Evolutionary conservation across 2,797 vertebrate genomes (phyloP), one percentile per base, ranked within the genome.

Genomic region (Myripristis murdjan): DNA sequence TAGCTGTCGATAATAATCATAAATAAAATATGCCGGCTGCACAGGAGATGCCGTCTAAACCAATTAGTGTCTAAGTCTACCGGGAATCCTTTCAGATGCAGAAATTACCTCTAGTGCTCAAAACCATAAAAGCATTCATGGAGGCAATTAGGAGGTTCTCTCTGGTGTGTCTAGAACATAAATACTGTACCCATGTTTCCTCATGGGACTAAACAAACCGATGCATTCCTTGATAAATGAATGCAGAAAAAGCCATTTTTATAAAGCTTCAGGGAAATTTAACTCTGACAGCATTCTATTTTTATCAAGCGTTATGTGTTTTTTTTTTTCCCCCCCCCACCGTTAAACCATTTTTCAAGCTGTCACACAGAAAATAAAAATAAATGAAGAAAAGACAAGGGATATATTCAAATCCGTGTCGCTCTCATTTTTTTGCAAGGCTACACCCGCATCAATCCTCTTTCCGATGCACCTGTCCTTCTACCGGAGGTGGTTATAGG

Each of bases 131-230:
- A 81, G 53, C 75, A 73, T 86, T 87, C 73, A 84, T 86, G 67
- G 63, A 90, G 79, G 79, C 91, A 92, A 92, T 93, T 92, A 89
- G 84, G 82, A 60, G 73, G 60, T 77, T 82, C 70, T 91, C 76
- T 87, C 76, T 82, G 78, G 82, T 82, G 75, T 71, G 61, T 85
- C 82, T 86, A 35, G 31, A 84, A 85, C 87, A 79, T 64, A 83
- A 87, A 84, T 84, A 88, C 75, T 61, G 72, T 49, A 72, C 58
- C 64, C 57, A 60, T 22, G 46, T 69, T 70, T 57, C 68, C 86
- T 80, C 68, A 9, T 66, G 86, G 73, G 82, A 83, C 68, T 20
- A 72, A 85, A 88, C 77, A 89, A 88, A 83, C 68, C 81, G 64
- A 51, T 64, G 64, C 61, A 72, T 77, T 86, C 89, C 72, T 73